Conservation (phyloP, 2,113 vertebrate genomes). For the Protobothrops mucrosquamatus region DNA sequence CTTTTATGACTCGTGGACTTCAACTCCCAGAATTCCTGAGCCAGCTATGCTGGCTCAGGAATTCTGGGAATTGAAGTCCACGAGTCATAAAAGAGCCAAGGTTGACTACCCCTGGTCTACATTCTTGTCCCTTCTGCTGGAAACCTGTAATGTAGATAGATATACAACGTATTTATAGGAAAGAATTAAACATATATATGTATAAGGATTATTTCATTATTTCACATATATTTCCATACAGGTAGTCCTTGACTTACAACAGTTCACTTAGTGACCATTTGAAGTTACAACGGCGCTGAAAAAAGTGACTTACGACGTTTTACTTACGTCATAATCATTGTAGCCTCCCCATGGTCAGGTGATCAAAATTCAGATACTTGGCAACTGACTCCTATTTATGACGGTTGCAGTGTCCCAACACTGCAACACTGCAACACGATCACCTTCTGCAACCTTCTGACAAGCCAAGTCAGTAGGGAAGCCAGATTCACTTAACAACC, state of each 20-base stretch:
- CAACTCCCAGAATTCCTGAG: too few relatives aligned
- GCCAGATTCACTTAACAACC: neutral
- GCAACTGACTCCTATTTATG: neutral
- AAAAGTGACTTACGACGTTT: neutral
- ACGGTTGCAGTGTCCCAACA: neutral
- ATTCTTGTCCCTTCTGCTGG: neutral
- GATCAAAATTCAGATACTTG: neutral
- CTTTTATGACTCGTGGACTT: too few relatives aligned
- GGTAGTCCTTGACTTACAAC: neutral
- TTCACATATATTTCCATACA: neutral
- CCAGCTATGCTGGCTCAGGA: too few relatives aligned
- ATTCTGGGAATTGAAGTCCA: too few relatives aligned
- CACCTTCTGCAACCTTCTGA: neutral
- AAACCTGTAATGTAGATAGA: neutral
- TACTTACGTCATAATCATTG: neutral
- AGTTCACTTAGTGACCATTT: neutral
- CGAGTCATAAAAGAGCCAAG: too few relatives aligned
- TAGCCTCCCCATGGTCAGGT: neutral
- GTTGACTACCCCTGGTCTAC: too few relatives aligned
- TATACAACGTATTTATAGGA: neutral
- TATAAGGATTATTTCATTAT: neutral
- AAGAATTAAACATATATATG: neutral
- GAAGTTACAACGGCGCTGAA: neutral
- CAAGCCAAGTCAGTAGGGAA: neutral
- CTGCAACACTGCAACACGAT: neutral